Percentiles rank a stretch among this genome's conserved stretches.
Conservation (phyloP, 2,113 vertebrate species). For the Sarotherodon lohbergeri region DNA sequence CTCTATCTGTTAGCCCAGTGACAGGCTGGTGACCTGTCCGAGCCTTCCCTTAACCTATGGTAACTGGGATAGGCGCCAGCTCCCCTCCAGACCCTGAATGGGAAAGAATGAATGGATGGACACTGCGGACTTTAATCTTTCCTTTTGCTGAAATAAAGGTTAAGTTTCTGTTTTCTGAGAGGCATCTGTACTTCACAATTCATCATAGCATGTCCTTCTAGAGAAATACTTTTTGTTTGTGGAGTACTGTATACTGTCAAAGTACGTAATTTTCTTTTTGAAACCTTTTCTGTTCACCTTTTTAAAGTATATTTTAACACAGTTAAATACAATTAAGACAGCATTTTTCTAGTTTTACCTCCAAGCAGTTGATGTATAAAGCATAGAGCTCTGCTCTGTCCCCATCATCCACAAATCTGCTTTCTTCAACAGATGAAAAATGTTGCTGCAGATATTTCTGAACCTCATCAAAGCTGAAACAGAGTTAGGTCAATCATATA, state of each 20-base stretch:
- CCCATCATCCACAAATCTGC: conserved; percentile 49
- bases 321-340: neutral
- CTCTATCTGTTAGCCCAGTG: neutral
- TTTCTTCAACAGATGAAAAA: conserved; percentile 68
- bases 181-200: neutral
- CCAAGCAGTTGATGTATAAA: conserved; percentile 81
- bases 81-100: neutral
- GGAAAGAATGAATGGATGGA: neutral
- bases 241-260: fast-evolving
- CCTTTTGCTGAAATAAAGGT: neutral
- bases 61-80: neutral
- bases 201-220: neutral
- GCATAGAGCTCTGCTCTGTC: conserved; percentile 78
- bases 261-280: neutral
- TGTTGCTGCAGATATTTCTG: conserved; percentile 72
- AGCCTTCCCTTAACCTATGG: neutral
- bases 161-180: neutral
- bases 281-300: neutral
- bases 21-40: fast-evolving
- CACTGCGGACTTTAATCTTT: neutral
- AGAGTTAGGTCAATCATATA: neutral
- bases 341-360: conserved; percentile 56
- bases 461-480: conserved; percentile 77
- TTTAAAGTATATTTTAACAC: neutral
- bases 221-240: neutral